A percentile compares a stretch with the other conserved stretches of the same genome.
phyloP scores from a whole-genome alignment of 2,797 vertebrate species.

The Sandelia bainsii region DNA sequence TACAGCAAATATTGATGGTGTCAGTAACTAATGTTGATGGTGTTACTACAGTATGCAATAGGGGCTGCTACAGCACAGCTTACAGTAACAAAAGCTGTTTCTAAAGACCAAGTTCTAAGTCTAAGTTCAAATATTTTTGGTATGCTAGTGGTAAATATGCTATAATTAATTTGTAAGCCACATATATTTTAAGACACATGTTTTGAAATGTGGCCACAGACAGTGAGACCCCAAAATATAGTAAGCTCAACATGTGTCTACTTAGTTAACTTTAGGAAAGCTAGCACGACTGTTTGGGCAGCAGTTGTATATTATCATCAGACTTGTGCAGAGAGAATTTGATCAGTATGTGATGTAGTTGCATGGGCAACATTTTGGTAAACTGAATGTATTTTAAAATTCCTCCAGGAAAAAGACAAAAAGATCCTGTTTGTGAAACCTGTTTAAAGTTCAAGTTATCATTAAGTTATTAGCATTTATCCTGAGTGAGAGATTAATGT shows the following conservation, averaged over 20 bases:
- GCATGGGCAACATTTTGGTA: too few species aligned
- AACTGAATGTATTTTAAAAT: too few species aligned
- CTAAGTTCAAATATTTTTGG: too few species aligned
- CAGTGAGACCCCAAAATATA: conserved; percentile 18
- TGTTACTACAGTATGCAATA: conserved; percentile 27
- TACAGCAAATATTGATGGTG: conserved; percentile 2
- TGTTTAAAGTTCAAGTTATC: background rate
- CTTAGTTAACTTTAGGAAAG: conserved; percentile 23
- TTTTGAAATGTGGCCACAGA: too few species aligned
- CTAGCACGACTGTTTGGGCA: conserved; percentile 6
- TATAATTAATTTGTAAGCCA: too few species aligned
- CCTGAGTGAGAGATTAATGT: background rate
- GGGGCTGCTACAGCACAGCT: conserved; percentile 7
- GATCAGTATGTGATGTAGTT: background rate
- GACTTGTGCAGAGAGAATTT: background rate
- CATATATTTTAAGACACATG: too few species aligned
- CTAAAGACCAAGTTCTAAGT: conserved; percentile 16
- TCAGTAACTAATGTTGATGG: too few species aligned
- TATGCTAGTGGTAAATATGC: too few species aligned
- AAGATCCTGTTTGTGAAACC: too few species aligned
- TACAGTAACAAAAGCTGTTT: conserved; percentile 15
- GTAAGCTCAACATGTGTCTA: conserved; percentile 24
- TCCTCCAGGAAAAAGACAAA: too few species aligned
- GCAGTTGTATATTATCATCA: background rate
- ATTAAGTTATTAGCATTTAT: background rate